phyloP scores from a whole-genome alignment of 37 sponge, comb jelly and placozoan species.

The Spongilla lacustris region DNA sequence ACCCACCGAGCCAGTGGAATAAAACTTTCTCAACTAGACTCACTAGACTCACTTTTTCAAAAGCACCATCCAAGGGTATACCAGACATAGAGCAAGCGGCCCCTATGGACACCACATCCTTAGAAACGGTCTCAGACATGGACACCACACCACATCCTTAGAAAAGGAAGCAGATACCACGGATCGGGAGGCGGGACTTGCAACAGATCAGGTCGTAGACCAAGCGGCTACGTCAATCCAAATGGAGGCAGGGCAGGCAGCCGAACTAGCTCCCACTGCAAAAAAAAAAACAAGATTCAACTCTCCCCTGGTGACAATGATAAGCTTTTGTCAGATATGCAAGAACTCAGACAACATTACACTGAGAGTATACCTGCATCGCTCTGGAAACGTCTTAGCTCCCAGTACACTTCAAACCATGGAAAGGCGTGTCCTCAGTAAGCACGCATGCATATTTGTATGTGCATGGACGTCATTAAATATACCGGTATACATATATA shows the following conservation, averaged over 20 bases:
- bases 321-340: neutral
- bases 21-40: neutral
- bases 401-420: neutral
- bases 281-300: neutral
- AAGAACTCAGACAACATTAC: neutral
- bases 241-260: neutral
- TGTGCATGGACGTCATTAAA: neutral
- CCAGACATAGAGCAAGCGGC: neutral
- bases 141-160: too few relatives aligned
- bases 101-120: too few relatives aligned
- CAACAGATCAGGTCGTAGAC: too few relatives aligned
- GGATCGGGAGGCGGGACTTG: too few relatives aligned
- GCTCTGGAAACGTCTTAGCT: neutral
- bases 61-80: neutral
- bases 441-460: neutral
- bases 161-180: too few relatives aligned
- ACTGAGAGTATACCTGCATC: neutral
- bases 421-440: neutral
- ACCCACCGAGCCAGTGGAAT: neutral
- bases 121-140: too few relatives aligned
- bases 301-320: neutral
- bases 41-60: neutral
- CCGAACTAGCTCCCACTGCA: neutral
- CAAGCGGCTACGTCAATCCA: neutral
- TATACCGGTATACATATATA: neutral